Evolutionary conservation across 2,113 vertebrate species (phyloP), one percentile per base, ranked within the genome.

Genomic region (Eurypyga helias): DNA sequence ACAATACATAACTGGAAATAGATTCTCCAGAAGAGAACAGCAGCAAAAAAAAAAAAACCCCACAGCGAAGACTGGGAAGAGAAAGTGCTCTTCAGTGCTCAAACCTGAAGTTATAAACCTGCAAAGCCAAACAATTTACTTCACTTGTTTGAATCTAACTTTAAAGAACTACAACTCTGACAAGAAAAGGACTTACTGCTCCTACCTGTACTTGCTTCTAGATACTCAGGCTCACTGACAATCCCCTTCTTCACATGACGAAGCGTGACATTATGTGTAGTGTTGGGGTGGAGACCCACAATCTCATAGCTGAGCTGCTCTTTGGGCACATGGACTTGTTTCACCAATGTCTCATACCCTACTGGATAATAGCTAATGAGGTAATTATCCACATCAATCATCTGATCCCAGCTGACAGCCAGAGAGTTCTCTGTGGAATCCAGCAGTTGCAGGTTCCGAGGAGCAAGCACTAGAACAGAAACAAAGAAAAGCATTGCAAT

Each of bases 121-220:
- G 13, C 21, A 87, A 61, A 70, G 19, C 41, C 12, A 71, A 76
- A n/a, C 9, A 41, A 34, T 58, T 66, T 4, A 1, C 29, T 83
- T 41, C n/a, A 49, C 8, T 48, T 64, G 25, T 10, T 84, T 67
- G 58, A 70, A 70, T 48, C 12, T 70, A 70, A 87, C 17, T 70
- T 51, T 41, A 73, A 65, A 67, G 87, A 77, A 29, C 77, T 28
- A 73, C 60, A 66, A 3, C 20, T 79, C 85, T 87, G 78, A 62
- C 43, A 96, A 75, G 87, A 93, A 94, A 45, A 62, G 19, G 4
- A 24, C 31, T 62, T 20, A 88, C 71, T 77, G 43, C 57, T 71
- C 96, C 97, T 96, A 98, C 98, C 98, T 91, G 98, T 99, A 58
- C 97, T 98, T 65, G 98, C 98, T 70, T 98, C 96, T 2, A 99